phyloP scores from a whole-genome alignment of 2,113 vertebrate species.

The Trochalopteron elliotii region DNA sequence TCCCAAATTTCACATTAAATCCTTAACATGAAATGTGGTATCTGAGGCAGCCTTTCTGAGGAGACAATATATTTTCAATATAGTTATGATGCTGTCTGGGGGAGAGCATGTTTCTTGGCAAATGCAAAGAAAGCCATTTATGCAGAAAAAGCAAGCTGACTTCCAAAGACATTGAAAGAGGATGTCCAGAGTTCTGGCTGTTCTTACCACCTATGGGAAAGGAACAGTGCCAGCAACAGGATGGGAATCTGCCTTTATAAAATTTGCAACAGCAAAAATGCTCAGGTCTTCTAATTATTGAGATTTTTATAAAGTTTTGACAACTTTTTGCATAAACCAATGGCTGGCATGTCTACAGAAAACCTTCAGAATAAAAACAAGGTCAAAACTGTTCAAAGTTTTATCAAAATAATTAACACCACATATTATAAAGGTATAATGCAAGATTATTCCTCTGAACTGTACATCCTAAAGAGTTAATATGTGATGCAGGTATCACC shows the following conservation, averaged over 20 bases:
- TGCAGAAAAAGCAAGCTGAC: neutral
- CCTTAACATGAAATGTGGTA: neutral
- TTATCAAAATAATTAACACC: neutral
- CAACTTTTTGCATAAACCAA: neutral
- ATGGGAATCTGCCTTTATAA: neutral
- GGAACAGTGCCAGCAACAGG: neutral
- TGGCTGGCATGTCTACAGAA: neutral
- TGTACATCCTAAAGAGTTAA: neutral
- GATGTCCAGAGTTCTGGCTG: slow-evolving; percentile 21
- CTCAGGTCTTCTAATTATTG: neutral
- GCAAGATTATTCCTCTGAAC: neutral
- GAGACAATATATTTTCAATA: neutral
- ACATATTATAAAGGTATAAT: neutral
- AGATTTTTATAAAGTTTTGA: neutral
- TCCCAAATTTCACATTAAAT: neutral
- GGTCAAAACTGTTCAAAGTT: neutral
- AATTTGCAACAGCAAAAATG: neutral
- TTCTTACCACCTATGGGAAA: slow-evolving; percentile 24
- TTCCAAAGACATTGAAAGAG: neutral
- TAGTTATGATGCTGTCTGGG: neutral
- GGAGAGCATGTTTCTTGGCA: slow-evolving; percentile 16
- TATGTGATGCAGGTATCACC: neutral
- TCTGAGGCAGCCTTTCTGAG: neutral
- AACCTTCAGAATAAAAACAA: neutral
- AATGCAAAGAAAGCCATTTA: neutral